These are phyloP conservation scores for Barnardius zonarius DNA, from an alignment of 2,113 vertebrate genomes.

Conservation along the genomic window DNA sequence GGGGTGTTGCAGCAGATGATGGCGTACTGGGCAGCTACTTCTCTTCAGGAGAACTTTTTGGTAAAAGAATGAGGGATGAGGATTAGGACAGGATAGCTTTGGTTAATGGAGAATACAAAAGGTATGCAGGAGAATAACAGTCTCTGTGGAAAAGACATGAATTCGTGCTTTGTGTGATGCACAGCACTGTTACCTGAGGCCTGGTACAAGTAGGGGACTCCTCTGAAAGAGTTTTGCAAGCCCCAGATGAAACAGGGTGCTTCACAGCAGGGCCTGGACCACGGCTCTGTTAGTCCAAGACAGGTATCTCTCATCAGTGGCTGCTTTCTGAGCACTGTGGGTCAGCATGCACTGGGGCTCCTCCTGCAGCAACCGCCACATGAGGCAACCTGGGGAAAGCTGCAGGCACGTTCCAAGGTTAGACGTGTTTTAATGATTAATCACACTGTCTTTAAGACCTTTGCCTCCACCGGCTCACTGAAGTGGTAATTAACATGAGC, in stretches of 20 bases:
- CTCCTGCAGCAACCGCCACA: not conserved
- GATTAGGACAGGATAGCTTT: no score
- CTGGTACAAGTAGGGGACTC: no score
- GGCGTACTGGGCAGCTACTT: not conserved
- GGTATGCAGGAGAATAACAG: not conserved
- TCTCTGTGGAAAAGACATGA: not conserved
- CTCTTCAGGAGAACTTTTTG: not conserved
- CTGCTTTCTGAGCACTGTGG: not conserved
- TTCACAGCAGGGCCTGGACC: not conserved
- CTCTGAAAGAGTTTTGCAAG: not conserved
- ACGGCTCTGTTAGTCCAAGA: not conserved
- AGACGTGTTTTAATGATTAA: not conserved
- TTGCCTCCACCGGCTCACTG: not conserved
- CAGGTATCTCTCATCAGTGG: no score
- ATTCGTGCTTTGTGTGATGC: not conserved
- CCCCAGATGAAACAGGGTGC: not conserved
- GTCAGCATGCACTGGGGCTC: accelerated
- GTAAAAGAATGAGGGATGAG: not conserved
- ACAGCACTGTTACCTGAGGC: not conserved
- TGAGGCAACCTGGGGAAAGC: not conserved
- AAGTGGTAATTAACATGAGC: not conserved
- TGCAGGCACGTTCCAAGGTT: not conserved
- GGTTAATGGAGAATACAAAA: not conserved
- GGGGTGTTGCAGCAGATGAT: not conserved
- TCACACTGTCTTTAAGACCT: not conserved